Evolutionary conservation across 2,888 invertebrate genomes (phyloP).

Genomic region (Clunio marinus): DNA sequence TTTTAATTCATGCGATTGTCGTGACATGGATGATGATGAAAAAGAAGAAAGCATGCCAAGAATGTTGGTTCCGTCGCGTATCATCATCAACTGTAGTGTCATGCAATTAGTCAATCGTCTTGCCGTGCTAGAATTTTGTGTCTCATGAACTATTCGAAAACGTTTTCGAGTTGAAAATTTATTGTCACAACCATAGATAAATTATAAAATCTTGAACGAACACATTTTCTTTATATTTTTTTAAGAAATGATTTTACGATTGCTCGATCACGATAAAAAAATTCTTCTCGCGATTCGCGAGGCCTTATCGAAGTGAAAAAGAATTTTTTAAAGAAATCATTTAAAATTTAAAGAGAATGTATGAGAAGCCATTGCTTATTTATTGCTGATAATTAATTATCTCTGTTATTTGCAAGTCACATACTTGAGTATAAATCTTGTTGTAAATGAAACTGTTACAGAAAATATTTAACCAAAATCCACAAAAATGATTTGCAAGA

Average conservation of each 20-base stretch:
- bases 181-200: conserved; percentile 33
- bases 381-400: too few relatives aligned
- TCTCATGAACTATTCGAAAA: conserved; percentile 7
- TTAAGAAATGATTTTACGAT: conserved; percentile 35
- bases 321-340: too few relatives aligned
- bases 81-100: background rate
- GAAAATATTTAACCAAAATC: background rate
- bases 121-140: background rate
- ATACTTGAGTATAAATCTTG: too few relatives aligned
- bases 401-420: too few relatives aligned
- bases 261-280: conserved; percentile 25
- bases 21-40: conserved; percentile 8
- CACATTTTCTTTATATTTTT: conserved; percentile 15
- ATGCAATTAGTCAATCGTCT: conserved; percentile 14
- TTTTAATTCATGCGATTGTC: conserved; percentile 9
- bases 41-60: background rate
- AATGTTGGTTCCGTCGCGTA: background rate
- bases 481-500: background rate
- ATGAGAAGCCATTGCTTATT: too few relatives aligned
- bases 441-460: conserved; percentile 15
- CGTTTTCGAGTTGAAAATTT: conserved; percentile 22
- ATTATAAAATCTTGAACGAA: conserved; percentile 33
- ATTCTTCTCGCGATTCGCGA: background rate
- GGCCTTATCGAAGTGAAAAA: conserved; percentile 5
- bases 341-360: too few relatives aligned